Evolutionary conservation across 1,140 invertebrate species (phyloP), one percentile per base, ranked within the genome.

Genomic region (Eciton burchellii): DNA sequence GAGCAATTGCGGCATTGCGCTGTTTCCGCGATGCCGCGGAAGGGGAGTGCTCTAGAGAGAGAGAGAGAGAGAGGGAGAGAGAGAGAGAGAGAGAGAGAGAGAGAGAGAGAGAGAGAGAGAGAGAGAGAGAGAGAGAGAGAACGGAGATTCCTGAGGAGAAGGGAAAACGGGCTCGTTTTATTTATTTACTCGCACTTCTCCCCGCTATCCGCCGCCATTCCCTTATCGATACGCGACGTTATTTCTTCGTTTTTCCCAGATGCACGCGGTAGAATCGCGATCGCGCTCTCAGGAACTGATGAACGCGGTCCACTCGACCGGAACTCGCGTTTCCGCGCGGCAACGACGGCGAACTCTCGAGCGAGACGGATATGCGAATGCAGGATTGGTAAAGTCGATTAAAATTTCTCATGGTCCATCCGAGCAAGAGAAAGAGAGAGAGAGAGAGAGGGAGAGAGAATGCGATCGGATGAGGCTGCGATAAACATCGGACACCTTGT

Each of bases 361-460:
- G 21, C 35, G 16, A 19, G 24, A 41, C 21, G 43, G 35, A 72
- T 57, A 57, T 72, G 16, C 11, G 43, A 45, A 60, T 43, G 8
- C 26, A 73, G 41, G 16, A 59, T 43, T 12, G 16, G 9, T 45
- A 60, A 59, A 43, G 9, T 72, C 21, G 9, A 60, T 60, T 47
- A 60, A 73, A 73, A 60, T 59, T 73, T 60, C 57, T 2, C 12
- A 2, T 14, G 57, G 24, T 57, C 14, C n/a, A 29, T 71, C 35
- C 3, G 21, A 43, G 54, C 21, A 14, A 59, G 3, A 6, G 9
- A 57, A n/a, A n/a, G n/a, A n/a, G n/a, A n/a, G n/a, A n/a, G n/a
- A n/a, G n/a, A n/a, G n/a, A n/a, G n/a, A n/a, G n/a, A n/a, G n/a
- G n/a, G n/a, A n/a, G 21, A 59, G 3, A 6, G 9, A 57, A n/a